Percentiles rank a stretch among this genome's conserved stretches.
Evolutionary conservation across 1,140 invertebrate genomes (phyloP).

Genomic region (Brachionus asplanchnoidis): DNA sequence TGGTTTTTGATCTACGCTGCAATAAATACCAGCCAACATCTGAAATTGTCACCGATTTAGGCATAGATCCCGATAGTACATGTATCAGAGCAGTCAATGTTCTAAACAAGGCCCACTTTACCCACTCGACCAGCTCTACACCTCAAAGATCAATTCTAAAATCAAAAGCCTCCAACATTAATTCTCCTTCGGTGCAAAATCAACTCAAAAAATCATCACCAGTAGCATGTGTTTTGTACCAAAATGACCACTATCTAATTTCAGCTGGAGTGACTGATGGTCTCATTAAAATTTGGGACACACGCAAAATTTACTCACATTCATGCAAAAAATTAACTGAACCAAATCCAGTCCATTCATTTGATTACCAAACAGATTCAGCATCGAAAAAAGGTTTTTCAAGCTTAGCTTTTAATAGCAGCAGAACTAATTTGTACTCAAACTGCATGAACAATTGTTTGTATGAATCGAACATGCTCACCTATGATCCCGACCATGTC

Average conservation of each 20-base stretch:
- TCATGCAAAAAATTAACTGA: background rate
- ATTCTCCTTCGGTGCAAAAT: background rate
- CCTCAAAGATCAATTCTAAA: background rate
- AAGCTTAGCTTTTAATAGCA: background rate
- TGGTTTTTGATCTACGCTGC: constrained; percentile 25
- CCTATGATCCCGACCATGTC: background rate
- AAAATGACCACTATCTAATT: constrained; percentile 11
- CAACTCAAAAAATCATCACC: constrained; percentile 7
- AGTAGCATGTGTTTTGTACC: constrained; percentile 29
- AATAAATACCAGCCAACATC: constrained; percentile 30
- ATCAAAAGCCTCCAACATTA: background rate
- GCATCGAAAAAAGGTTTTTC: constrained; percentile 25
- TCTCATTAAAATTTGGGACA: constrained; percentile 34
- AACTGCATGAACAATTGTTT: constrained; percentile 34
- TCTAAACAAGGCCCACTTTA: constrained; percentile 21
- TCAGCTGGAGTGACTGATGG: constrained; percentile 32
- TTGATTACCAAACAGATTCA: background rate
- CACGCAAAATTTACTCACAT: background rate
- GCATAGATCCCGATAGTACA: background rate
- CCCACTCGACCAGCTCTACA: background rate
- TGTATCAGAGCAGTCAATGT: background rate
- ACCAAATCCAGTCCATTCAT: background rate
- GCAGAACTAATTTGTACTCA: constrained; percentile 10
- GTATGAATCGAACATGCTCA: constrained; percentile 12
- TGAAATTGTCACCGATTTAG: background rate